Evolutionary conservation across 2,888 invertebrate species (phyloP).

Genomic region (Margaritifera margaritifera): DNA sequence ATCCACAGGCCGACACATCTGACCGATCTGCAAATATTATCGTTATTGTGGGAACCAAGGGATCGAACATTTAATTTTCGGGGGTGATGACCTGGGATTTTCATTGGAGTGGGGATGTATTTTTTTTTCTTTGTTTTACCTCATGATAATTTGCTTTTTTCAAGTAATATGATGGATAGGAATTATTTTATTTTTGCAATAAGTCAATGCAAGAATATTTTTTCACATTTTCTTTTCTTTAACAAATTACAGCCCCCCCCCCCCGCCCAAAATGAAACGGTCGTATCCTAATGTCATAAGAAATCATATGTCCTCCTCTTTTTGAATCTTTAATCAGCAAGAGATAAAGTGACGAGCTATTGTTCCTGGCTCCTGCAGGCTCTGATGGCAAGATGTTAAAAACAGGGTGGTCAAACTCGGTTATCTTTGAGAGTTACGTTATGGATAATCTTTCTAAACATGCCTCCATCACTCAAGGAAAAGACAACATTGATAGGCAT

Average conservation of each 20-base stretch:
- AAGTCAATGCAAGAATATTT: too few species aligned
- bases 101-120: too few species aligned
- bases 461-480: constrained; percentile 12
- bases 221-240: too few species aligned
- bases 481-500: constrained; percentile 20
- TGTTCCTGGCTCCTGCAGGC: constrained; percentile 17
- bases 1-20: constrained; percentile 18
- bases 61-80: too few species aligned
- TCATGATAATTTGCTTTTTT: too few species aligned
- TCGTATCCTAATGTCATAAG: constrained; percentile 32
- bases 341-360: constrained; percentile 24
- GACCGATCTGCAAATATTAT: constrained; percentile 20
- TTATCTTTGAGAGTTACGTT: constrained; percentile 23
- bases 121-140: too few species aligned
- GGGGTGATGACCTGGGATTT: too few species aligned
- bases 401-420: constrained; percentile 29
- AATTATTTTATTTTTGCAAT: too few species aligned
- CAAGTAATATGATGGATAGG: too few species aligned
- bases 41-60: constrained; percentile 18
- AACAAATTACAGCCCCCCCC: too few species aligned
- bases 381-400: constrained; percentile 29
- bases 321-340: constrained; percentile 29
- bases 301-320: constrained; percentile 25
- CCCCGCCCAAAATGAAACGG: too few species aligned
- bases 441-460: constrained; percentile 26